Percentiles rank a stretch among this genome's conserved stretches.
phyloP scores from a whole-genome alignment of 2,888 invertebrate genomes.

The Cheiracanthium punctorium region DNA sequence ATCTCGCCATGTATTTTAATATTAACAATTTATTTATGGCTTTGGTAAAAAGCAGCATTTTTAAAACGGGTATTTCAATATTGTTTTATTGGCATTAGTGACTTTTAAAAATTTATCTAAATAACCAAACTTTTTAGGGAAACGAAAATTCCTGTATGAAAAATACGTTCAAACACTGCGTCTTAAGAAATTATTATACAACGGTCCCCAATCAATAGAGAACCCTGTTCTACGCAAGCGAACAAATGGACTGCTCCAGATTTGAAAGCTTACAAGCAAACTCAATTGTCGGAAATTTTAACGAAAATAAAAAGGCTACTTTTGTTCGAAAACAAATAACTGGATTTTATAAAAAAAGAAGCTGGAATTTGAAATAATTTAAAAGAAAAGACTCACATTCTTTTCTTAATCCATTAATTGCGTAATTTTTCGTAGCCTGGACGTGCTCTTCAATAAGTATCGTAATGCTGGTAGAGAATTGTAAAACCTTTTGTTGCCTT shows the following conservation, averaged over 20 bases:
- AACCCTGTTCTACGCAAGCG: conserved; percentile 47
- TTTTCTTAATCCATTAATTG: conserved; percentile 49
- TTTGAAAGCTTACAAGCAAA: conserved; percentile 67
- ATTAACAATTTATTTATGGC: too few relatives aligned
- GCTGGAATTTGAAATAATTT: conserved; percentile 12
- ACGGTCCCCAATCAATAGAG: conserved; percentile 46
- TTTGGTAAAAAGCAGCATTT: too few relatives aligned
- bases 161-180: too few relatives aligned
- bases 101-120: too few relatives aligned
- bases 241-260: conserved; percentile 66
- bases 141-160: too few relatives aligned
- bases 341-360: conserved; percentile 33
- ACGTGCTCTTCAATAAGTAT: conserved; percentile 51
- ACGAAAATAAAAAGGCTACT: conserved; percentile 46
- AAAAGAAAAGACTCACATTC: conserved; percentile 11
- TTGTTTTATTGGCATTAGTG: too few relatives aligned
- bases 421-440: conserved; percentile 43
- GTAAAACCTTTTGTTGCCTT: conserved; percentile 62
- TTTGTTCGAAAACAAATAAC: conserved; percentile 66
- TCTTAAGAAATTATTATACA: background rate
- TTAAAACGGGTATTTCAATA: too few relatives aligned
- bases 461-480: background rate
- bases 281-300: conserved; percentile 68
- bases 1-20: too few relatives aligned
- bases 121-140: too few relatives aligned